Evolutionary conservation across 2,113 vertebrate species (phyloP), one percentile per base, ranked within the genome.

Genomic region (Lethenteron camtschaticum): DNA sequence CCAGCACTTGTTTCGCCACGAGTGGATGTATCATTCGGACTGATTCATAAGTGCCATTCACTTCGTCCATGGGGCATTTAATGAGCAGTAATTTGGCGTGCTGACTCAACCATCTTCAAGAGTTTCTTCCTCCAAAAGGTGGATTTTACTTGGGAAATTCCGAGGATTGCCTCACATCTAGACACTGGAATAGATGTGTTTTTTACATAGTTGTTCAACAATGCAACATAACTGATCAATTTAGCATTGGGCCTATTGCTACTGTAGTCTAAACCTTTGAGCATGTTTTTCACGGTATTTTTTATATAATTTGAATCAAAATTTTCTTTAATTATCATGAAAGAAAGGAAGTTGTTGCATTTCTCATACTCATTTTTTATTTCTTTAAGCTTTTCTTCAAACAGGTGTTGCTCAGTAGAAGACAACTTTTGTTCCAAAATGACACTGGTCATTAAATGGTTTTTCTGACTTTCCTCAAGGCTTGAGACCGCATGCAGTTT

Each of bases 101-200:
- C 66, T 78, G 81, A 57, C 77, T 77, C 75, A 83, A n/a, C 73
- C 80, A 72, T 83, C 75, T 75, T 84, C 82, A 4, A 86, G 70
- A 13, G 78, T 84, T 69, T 76, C 74, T 71, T 75, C 58, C 75
- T 75, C 77, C 72, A 81, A 57, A 68, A 57, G 24, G 75, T 70
- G 13, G 71, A 80, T 66, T 55, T 75, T 58, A 73, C 75, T 68
- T 72, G 60, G 7, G 56, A 74, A 59, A 86, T 76, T 74, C 72
- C 79, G 69, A 86, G 78, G 73, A 84, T 85, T 57, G 81, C 75
- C 73, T 88, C 83, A 79, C 80, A 86, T 9, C 84, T 71, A 70
- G 84, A 83, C 57, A 85, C 18, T 11, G 85, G 84, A 14, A 89
- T 75, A 13, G 72, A 76, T 70, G 85, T 79, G 72, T 75, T 71